A percentile compares a stretch with the other conserved stretches of the same genome.
phyloP scores from a whole-genome alignment of 2,797 vertebrate genomes.

The Siniperca undulata region DNA sequence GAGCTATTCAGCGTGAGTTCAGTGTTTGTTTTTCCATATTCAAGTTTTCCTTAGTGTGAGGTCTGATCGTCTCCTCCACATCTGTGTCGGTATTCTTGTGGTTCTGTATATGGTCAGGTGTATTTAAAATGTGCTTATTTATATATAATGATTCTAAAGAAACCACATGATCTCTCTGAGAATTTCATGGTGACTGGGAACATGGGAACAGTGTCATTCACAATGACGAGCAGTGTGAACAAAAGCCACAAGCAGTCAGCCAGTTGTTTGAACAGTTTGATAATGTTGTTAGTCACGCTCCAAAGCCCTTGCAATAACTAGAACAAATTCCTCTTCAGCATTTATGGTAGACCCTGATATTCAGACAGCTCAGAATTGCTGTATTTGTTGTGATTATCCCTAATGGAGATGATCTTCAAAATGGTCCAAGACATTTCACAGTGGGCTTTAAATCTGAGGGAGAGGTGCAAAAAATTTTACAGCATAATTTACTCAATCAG shows the following conservation, averaged over 20 bases:
- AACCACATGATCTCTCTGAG: slow-evolving; percentile 21
- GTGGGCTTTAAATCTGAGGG: background rate
- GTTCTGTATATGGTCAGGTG: background rate
- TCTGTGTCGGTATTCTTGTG: background rate
- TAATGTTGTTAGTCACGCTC: slow-evolving; percentile 74
- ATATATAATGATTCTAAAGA: slow-evolving; percentile 1
- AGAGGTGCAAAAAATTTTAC: background rate
- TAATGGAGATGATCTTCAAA: background rate
- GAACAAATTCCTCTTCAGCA: slow-evolving; percentile 71
- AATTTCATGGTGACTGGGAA: slow-evolving; percentile 27
- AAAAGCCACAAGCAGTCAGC: slow-evolving; percentile 55
- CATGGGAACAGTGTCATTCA: slow-evolving; percentile 36
- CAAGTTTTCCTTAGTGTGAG: background rate
- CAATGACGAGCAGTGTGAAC: slow-evolving; percentile 36
- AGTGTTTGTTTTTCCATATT: background rate
- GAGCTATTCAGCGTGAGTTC: slow-evolving; percentile 94
- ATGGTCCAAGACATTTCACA: background rate
- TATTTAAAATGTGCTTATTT: background rate
- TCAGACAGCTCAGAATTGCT: slow-evolving; percentile 19
- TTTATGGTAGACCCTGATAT: slow-evolving; percentile 60
- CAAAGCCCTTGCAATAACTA: slow-evolving; percentile 69
- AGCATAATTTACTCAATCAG: no score
- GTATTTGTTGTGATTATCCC: background rate
- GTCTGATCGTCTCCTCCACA: background rate
- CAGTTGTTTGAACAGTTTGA: slow-evolving; percentile 78